Evolutionary conservation across 2,113 vertebrate genomes (phyloP), one percentile per base, ranked within the genome.

Genomic region (Pontoporia blainvillei): DNA sequence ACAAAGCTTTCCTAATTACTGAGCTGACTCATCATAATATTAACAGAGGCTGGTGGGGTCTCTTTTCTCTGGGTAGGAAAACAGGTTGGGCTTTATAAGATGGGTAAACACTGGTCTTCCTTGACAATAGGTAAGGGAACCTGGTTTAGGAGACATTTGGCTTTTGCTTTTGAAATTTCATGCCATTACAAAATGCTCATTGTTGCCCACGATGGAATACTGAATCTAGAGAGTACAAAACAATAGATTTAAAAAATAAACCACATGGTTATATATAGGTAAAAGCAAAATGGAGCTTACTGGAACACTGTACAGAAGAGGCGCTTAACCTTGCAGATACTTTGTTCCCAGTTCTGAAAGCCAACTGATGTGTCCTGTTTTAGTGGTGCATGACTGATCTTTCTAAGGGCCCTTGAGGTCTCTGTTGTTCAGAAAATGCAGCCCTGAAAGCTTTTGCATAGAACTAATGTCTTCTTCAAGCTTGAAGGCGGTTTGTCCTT

Each of bases 391-490:
- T 97, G 97, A 98, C 84, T 98, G 97, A 98, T 94, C 64, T 73
- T 90, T 57, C 83, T 81, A 84, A 98, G 93, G 52, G 46, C 31
- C 8, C 88, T 93, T 86, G 76, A 95, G 41, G 62, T 88, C 3
- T 5, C 57, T 94, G 93, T 95, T 97, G 92, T 97, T 98, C 91
- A 96, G 93, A 96, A 98, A 98, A 93, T 91, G 36, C 41, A 87
- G 75, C 52, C 61, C 92, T 97, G 85, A 94, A 97, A 95, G 91
- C 89, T 67, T 97, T 97, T 97, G 57, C 98, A 39, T 44, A 73
- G 90, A 91, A 69, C 29, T 54, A 57, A 94, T 73, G 85, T 86
- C 85, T 96, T 94, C 94, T 96, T 98, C 64, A 85, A 95, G 21
- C 39, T 69, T 94, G 95, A 88, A 61, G 36, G 15, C n/a, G 86